These are phyloP conservation scores for Muntiacus reevesi DNA, from an alignment of 2,113 vertebrate species.

Conservation along the genomic window DNA sequence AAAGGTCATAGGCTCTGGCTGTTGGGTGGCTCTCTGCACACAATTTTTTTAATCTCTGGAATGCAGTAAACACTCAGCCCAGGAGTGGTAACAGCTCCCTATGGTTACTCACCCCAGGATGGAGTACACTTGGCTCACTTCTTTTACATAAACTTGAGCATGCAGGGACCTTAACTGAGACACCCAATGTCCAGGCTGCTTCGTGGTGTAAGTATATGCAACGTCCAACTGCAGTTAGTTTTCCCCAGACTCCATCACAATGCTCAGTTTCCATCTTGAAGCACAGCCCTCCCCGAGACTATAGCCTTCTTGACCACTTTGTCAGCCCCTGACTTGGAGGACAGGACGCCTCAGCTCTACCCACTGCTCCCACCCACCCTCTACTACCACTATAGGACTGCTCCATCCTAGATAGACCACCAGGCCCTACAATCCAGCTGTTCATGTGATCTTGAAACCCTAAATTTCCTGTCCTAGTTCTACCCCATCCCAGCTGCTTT, in stretches of 20 bases:
- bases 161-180: not conserved
- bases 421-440: not conserved
- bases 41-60: not conserved
- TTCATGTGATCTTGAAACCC: not conserved
- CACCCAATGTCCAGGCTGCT: not conserved
- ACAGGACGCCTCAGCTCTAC: not conserved
- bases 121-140: not conserved
- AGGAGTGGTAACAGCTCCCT: not conserved
- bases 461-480: not conserved
- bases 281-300: not conserved
- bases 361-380: not conserved
- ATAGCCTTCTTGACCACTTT: not conserved
- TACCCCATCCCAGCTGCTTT: not conserved
- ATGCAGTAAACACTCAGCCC: not conserved
- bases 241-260: not conserved
- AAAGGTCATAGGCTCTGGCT: not conserved
- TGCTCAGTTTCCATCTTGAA: not conserved
- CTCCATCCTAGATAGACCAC: not conserved
- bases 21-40: not conserved
- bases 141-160: not conserved
- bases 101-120: not conserved
- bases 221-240: not conserved
- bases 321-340: not conserved
- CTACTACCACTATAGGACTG: not conserved
- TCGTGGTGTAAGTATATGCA: not conserved